Evolutionary conservation across 2,888 invertebrate species (phyloP).

Genomic region (Drosophila heteroneura): DNA sequence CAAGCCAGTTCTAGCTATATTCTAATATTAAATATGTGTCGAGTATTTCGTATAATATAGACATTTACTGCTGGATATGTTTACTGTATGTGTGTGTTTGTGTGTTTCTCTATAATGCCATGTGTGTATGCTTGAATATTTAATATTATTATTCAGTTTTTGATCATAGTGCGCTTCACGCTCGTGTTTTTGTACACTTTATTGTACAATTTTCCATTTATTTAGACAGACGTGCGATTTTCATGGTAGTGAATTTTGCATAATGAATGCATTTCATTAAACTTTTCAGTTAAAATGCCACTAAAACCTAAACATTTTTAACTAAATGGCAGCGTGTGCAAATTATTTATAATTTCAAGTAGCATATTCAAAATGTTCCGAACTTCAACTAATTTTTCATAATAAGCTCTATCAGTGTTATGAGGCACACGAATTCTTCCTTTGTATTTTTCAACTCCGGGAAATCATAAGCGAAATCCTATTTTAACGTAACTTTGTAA

Average conservation of each 20-base stretch:
- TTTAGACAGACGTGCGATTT: conserved; percentile 21
- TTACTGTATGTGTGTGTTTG: conserved; percentile 17
- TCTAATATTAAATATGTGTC: conserved; percentile 26
- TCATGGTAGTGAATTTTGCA: conserved; percentile 9
- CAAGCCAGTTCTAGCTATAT: conserved; percentile 45
- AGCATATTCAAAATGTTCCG: conserved; percentile 11
- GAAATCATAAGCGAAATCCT: conserved; percentile 13
- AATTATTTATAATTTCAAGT: conserved; percentile 36
- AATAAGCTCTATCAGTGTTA: conserved; percentile 65
- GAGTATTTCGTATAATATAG: conserved; percentile 48
- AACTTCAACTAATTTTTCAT: conserved; percentile 63
- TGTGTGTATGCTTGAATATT: conserved; percentile 5
- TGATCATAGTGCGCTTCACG: conserved; percentile 29
- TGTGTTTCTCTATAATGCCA: conserved; percentile 12
- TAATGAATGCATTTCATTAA: conserved; percentile 41
- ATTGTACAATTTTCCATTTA: conserved; percentile 51
- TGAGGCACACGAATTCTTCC: conserved; percentile 64
- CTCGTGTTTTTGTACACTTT: conserved; percentile 30
- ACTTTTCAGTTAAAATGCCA: conserved; percentile 17
- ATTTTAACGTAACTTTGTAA: background rate
- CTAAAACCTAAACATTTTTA: conserved; percentile 40
- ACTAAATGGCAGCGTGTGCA: conserved; percentile 66
- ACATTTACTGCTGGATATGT: conserved; percentile 60
- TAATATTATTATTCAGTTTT: conserved; percentile 31
- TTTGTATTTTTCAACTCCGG: conserved; percentile 33